Evolutionary conservation across 2,113 vertebrate genomes (phyloP).

Genomic region (Catharus bicknelli): DNA sequence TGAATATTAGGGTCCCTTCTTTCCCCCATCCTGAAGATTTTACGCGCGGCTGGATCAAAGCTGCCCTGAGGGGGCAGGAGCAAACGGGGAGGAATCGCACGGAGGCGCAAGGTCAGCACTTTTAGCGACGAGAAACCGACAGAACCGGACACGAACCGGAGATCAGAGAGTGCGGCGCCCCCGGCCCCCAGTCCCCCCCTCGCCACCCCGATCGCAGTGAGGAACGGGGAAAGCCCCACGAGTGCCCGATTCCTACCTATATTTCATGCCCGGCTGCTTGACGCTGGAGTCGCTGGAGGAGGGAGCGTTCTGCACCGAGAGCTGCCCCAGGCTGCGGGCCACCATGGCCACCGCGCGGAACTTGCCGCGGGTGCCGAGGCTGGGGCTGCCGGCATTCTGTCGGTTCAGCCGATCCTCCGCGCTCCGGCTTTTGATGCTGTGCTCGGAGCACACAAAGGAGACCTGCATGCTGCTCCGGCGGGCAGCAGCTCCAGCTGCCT

Average conservation of each 20-base stretch:
- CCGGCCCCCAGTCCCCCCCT: background rate
- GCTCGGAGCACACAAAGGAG: constrained; percentile 93
- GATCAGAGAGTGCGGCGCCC: background rate
- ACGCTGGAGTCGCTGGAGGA: constrained; percentile 79
- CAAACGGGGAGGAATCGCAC: background rate
- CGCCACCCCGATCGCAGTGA: background rate
- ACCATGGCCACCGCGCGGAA: constrained; percentile 94
- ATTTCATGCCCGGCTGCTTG: constrained; percentile 90
- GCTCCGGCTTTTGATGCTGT: constrained; percentile 87
- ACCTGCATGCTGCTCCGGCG: constrained; percentile 86
- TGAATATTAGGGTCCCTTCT: background rate
- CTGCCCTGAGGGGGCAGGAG: background rate
- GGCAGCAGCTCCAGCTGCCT: constrained; percentile 47
- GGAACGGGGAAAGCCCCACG: background rate
- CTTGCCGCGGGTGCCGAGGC: constrained; percentile 85
- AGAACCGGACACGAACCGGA: background rate
- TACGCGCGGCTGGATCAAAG: background rate
- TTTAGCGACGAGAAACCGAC: background rate
- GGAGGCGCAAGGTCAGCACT: background rate
- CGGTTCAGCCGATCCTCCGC: constrained; percentile 88
- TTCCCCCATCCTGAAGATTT: background rate
- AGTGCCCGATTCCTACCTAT: constrained; percentile 83
- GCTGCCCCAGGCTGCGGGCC: constrained; percentile 92
- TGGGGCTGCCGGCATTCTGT: constrained; percentile 89
- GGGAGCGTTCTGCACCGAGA: constrained; percentile 85